Evolutionary conservation across 2,888 invertebrate genomes (phyloP).

Genomic region (Pseudeuparius sepicola): DNA sequence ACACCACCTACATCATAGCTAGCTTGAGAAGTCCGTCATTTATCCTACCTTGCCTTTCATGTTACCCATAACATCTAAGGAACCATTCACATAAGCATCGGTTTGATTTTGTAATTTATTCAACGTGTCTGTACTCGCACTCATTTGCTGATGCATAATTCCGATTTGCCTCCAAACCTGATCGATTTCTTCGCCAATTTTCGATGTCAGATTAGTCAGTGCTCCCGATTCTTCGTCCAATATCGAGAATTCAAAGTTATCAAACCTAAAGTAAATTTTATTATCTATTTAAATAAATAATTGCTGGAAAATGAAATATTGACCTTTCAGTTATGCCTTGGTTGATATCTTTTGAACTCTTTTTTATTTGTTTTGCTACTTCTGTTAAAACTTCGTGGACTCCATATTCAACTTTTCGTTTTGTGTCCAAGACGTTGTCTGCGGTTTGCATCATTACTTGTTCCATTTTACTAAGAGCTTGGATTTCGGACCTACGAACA

Average conservation of each 20-base stretch:
- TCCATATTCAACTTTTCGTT: constrained; percentile 74
- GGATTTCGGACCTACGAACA: constrained; percentile 38
- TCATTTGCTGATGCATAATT: constrained; percentile 76
- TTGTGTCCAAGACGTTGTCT: constrained; percentile 74
- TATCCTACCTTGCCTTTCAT: constrained; percentile 60
- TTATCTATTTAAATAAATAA: constrained; percentile 1
- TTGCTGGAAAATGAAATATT: not conserved
- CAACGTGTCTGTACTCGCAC: constrained; percentile 62
- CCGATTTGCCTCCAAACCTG: constrained; percentile 88
- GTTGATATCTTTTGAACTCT: constrained; percentile 55
- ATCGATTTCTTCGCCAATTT: constrained; percentile 70
- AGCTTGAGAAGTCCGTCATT: not conserved
- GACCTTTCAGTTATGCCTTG: constrained; percentile 54
- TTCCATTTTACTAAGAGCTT: constrained; percentile 60
- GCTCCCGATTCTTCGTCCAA: constrained; percentile 62
- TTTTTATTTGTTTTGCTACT: constrained; percentile 57
- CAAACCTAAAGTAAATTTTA: constrained; percentile 44
- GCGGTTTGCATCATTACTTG: constrained; percentile 72
- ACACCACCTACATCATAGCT: not conserved
- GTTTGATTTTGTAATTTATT: constrained; percentile 69
- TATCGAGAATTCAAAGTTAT: constrained; percentile 58
- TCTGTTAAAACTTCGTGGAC: constrained; percentile 72
- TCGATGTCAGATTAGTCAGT: constrained; percentile 61
- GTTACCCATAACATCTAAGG: constrained; percentile 62
- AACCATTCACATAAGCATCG: constrained; percentile 70